phyloP scores from a whole-genome alignment of 2,888 invertebrate genomes.

The Caenorhabditis angaria region DNA sequence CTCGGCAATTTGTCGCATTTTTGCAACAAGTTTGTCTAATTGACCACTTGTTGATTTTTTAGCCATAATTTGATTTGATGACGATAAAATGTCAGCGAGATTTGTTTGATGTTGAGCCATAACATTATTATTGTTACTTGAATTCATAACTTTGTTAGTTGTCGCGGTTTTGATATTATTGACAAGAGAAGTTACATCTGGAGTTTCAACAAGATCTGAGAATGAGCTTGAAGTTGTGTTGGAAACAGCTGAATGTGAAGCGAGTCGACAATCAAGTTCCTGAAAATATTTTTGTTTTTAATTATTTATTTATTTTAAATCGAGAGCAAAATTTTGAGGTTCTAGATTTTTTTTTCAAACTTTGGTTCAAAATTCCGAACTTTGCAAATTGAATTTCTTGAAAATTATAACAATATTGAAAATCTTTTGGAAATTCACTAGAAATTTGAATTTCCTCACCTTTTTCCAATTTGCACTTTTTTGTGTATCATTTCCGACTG shows the following conservation, averaged over 20 bases:
- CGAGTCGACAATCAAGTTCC: neutral
- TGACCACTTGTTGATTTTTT: conserved; percentile 31
- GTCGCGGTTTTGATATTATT: conserved; percentile 11
- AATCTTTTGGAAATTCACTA: too few species aligned
- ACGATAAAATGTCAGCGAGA: conserved; percentile 5
- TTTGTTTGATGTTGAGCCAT: neutral
- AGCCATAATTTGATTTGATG: conserved; percentile 10
- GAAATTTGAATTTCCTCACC: too few species aligned
- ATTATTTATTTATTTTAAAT: too few species aligned
- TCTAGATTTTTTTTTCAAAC: too few species aligned
- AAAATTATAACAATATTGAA: too few species aligned
- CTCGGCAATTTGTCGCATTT: conserved; percentile 46
- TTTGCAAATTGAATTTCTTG: too few species aligned
- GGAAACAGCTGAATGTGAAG: neutral
- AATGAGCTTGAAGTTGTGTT: neutral
- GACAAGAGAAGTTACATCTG: neutral
- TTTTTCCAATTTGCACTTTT: conserved; percentile 16
- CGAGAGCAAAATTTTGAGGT: too few species aligned
- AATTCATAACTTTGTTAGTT: conserved; percentile 17
- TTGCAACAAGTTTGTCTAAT: conserved; percentile 54
- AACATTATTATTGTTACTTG: conserved; percentile 9
- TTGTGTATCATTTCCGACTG: conserved; percentile 14
- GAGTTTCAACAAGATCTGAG: conserved; percentile 11
- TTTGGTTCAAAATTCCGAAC: too few species aligned
- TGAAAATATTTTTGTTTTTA: too few species aligned